Conservation (phyloP, 2,113 vertebrate genomes). For the Cebidichthys violaceus region DNA sequence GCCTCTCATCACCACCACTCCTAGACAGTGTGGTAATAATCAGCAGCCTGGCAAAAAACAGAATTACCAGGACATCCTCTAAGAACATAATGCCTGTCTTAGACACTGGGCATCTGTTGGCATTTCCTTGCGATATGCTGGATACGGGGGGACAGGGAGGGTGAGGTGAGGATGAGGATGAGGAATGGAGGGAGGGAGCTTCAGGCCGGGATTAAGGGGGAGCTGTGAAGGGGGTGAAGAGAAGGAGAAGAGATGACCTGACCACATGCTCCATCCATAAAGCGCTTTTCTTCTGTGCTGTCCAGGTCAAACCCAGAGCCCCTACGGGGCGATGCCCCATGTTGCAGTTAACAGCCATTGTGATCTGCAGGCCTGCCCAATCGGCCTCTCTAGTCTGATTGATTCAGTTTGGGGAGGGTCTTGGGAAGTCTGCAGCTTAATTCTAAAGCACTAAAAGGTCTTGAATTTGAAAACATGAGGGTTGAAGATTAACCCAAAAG, state of each 20-base stretch:
- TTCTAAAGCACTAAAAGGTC: background rate
- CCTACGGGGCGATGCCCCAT: conserved; percentile 44
- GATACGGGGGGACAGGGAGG: conserved; percentile 72
- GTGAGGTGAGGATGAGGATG: conserved; percentile 52
- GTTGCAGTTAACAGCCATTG: conserved; percentile 40
- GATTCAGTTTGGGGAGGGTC: background rate
- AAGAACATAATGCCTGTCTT: conserved; percentile 89
- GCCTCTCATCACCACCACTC: conserved; percentile 27
- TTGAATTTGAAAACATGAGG: conserved; percentile 1
- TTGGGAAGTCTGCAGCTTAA: conserved; percentile 2
- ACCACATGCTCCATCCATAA: conserved; percentile 84
- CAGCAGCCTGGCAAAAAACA: conserved; percentile 70
- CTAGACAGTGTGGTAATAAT: conserved; percentile 62
- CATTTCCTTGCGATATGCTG: conserved; percentile 77
- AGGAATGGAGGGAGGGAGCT: conserved; percentile 44
- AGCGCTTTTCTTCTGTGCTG: conserved; percentile 72
- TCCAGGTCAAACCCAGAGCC: conserved; percentile 65
- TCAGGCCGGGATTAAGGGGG: conserved; percentile 83
- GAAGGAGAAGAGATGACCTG: conserved; percentile 80
- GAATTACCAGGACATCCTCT: conserved; percentile 82
- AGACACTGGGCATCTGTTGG: conserved; percentile 88
- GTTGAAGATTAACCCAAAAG: background rate
- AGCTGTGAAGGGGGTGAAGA: conserved; percentile 69
- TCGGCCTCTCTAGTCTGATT: background rate
- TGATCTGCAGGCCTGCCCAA: conserved; percentile 38